Evolutionary conservation across 2,888 invertebrate species (phyloP).

Genomic region (Caenorhabditis imperialis): DNA sequence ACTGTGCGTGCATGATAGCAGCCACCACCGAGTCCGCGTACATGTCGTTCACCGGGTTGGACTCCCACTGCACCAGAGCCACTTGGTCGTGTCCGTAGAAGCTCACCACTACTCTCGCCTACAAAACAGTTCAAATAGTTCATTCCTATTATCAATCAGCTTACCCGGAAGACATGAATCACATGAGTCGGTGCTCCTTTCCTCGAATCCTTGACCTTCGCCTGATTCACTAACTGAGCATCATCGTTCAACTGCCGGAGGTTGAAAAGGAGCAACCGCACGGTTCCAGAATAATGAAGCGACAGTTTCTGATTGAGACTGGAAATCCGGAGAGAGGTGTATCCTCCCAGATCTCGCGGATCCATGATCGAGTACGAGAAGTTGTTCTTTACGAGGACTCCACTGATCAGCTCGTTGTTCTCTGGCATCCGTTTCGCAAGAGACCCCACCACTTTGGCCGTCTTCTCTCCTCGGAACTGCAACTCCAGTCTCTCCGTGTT

Average conservation of each 20-base stretch:
- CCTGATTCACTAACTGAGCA: conserved; percentile 41
- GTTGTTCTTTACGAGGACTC: conserved; percentile 94
- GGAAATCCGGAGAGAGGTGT: conserved; percentile 95
- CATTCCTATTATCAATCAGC: no score
- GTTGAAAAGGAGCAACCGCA: conserved; percentile 81
- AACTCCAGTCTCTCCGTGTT: conserved; percentile 94
- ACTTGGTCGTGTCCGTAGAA: conserved; percentile 78
- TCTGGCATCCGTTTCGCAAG: conserved; percentile 88
- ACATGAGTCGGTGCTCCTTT: conserved; percentile 59
- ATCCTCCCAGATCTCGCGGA: conserved; percentile 88
- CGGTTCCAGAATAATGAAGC: conserved; percentile 87
- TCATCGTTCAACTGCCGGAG: conserved; percentile 74
- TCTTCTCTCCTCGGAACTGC: conserved; percentile 96
- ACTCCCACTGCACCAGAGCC: conserved; percentile 93
- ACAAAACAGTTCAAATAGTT: no score
- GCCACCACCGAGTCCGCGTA: conserved; percentile 95
- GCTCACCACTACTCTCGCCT: conserved; percentile 43
- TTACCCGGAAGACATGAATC: conserved; percentile 69
- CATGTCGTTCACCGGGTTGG: conserved; percentile 96
- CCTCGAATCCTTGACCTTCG: conserved; percentile 57
- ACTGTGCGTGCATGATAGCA: conserved; percentile 88
- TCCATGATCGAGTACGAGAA: conserved; percentile 97
- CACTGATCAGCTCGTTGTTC: conserved; percentile 87
- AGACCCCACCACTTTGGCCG: conserved; percentile 96
- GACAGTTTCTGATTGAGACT: conserved; percentile 93